Conservation (phyloP, 1,140 invertebrate genomes). For the Drosophila dunni region DNA sequence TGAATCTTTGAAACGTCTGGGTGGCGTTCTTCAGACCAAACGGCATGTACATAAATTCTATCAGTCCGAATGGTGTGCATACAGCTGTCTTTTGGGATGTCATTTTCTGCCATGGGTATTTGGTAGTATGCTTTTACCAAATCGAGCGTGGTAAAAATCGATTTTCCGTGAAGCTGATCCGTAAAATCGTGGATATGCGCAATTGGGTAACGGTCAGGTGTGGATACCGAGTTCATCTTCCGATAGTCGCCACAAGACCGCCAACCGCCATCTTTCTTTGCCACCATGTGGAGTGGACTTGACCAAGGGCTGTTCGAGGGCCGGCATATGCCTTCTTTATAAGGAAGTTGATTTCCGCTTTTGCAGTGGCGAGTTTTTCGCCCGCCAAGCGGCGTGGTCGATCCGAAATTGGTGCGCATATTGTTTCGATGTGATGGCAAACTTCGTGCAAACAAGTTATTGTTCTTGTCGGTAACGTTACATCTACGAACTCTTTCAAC, state of each 20-base stretch:
- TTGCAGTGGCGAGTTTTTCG: slow-evolving; percentile 60
- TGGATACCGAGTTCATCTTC: slow-evolving; percentile 83
- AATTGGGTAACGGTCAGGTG: slow-evolving; percentile 63
- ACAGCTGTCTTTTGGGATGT: no score
- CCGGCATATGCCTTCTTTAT: slow-evolving; percentile 72
- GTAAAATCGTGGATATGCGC: slow-evolving; percentile 5
- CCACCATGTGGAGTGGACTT: slow-evolving; percentile 84
- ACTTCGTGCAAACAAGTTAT: slow-evolving; percentile 7
- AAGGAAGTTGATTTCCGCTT: slow-evolving; percentile 67
- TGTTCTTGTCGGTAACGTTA: neutral
- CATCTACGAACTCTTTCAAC: slow-evolving; percentile 26
- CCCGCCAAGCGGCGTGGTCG: slow-evolving; percentile 78
- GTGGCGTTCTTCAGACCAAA: no score
- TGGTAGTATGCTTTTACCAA: neutral
- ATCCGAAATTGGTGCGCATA: slow-evolving; percentile 62
- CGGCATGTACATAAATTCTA: no score
- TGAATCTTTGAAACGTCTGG: no score
- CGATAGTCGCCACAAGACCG: slow-evolving; percentile 85
- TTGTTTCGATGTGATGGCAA: slow-evolving; percentile 58
- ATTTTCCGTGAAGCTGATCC: neutral
- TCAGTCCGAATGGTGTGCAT: no score
- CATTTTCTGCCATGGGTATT: no score
- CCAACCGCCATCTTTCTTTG: slow-evolving; percentile 79
- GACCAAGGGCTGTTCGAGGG: slow-evolving; percentile 84
- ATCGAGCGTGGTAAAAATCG: neutral